These are phyloP conservation scores for Monopis laevigella DNA, from an alignment of 2,888 invertebrate genomes.

Conservation along the genomic window DNA sequence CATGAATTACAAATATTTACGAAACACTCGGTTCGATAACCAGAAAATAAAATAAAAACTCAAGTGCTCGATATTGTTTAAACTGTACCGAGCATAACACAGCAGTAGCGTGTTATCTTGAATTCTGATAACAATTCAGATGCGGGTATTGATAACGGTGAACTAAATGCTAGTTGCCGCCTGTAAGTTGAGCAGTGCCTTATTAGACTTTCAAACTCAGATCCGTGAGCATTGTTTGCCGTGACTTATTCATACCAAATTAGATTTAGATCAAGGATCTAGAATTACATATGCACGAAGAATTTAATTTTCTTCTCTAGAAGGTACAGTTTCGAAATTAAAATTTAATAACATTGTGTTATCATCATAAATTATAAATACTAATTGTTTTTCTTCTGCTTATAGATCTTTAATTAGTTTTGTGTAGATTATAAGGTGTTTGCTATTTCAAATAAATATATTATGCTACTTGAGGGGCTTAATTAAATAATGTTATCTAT, in stretches of 20 bases:
- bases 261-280: neutral
- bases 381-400: too few species aligned
- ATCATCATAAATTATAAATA: too few species aligned
- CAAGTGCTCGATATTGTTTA: conserved; percentile 14
- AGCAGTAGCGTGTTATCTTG: conserved; percentile 17
- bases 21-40: conserved; percentile 2
- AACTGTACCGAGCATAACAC: conserved; percentile 19
- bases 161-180: conserved; percentile 2
- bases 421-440: too few species aligned
- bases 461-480: too few species aligned
- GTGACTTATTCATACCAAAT: neutral
- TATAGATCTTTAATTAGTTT: too few species aligned
- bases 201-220: neutral
- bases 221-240: conserved; percentile 5
- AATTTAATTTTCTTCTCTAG: too few species aligned
- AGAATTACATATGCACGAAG: too few species aligned
- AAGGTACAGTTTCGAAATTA: too few species aligned
- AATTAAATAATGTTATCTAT: too few species aligned
- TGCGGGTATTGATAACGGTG: conserved; percentile 16
- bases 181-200: too few species aligned
- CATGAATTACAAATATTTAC: neutral
- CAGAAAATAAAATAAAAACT: neutral
- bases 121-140: conserved; percentile 25
- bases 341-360: too few species aligned
- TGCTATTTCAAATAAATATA: too few species aligned